Evolutionary conservation across 2,113 vertebrate species (phyloP).

Genomic region (Mirounga angustirostris): DNA sequence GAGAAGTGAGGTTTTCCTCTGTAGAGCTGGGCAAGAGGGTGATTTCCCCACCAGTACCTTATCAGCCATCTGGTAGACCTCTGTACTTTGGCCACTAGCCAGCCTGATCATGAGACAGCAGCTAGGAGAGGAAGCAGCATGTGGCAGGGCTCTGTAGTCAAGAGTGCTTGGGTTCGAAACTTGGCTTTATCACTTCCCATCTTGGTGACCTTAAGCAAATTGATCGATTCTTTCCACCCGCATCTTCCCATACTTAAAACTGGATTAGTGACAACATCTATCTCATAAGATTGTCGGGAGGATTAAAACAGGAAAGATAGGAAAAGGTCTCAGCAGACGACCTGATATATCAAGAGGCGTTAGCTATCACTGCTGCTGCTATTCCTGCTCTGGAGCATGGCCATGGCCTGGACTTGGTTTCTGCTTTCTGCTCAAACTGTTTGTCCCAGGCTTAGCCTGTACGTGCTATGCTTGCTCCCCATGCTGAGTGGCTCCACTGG

Average conservation of each 20-base stretch:
- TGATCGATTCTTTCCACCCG: background rate
- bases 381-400: background rate
- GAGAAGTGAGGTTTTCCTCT: constrained; percentile 10
- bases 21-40: background rate
- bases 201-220: background rate
- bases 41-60: background rate
- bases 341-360: too few relatives aligned
- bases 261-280: background rate
- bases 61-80: constrained; percentile 18
- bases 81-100: background rate
- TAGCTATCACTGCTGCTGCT: background rate
- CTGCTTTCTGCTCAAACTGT: background rate
- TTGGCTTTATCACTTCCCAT: background rate
- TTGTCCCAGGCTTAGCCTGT: background rate
- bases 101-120: background rate
- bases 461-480: background rate
- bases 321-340: constrained; percentile 26
- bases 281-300: background rate
- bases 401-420: background rate
- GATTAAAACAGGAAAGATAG: constrained; percentile 39
- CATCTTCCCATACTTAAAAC: background rate
- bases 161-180: background rate
- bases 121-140: background rate
- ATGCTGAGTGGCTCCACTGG: background rate
- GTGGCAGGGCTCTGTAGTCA: background rate